Base-by-base conservation (phyloP, 2,888 invertebrate species). In the Bursaphelenchus okinawaensis region DNA sequence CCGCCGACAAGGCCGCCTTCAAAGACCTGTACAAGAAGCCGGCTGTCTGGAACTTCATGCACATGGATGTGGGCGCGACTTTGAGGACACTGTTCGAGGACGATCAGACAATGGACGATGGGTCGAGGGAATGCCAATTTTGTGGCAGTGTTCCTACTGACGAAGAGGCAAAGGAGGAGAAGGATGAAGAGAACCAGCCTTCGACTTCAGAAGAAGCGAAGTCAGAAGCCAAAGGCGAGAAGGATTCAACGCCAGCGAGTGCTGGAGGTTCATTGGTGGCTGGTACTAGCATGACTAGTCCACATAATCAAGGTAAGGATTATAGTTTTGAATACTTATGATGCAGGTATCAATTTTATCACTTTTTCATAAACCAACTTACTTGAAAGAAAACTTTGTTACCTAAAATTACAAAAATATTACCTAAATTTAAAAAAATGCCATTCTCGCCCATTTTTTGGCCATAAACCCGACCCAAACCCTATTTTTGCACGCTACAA, bases 61-160 rank as follows among this genome's bases (percentile, higher is more conserved):
- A 59, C 6, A 20, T 59, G 8, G 51, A 59, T 27, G 52, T 59
- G 8, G 60, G 40, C n/a, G 19, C 20, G 40, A 59, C 60, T 19
- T 24, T 59, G 16, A 31, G 40, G 52, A 16, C 29, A 3, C 16
- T 59, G 50, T 59, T 59, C 19, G 28, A 31, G 7, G 60, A 59
- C 12, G 50, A 29, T 29, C 60, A 20, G n/a, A 50, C 31, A 59
- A 50, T 59, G 51, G 60, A 59, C 23, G 60, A 59, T 24, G 60
- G 60, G 8, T 51, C 51, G 9, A 22, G 60, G 20, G 60, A 59
- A 59, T 19, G 31, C 1, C 60, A 59, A 22, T n/a, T 50, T 4
- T 59, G 60, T 27, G n/a, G 40, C 16, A 9, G n/a, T 19, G 31
- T 40, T 12, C 60, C 60, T 16, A n/a, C 12, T n/a, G 40, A 40